Percentiles rank a stretch among this genome's conserved stretches.
These are phyloP conservation scores for Oceanites oceanicus DNA, from an alignment of 2,113 vertebrate genomes.

Conservation along the genomic window DNA sequence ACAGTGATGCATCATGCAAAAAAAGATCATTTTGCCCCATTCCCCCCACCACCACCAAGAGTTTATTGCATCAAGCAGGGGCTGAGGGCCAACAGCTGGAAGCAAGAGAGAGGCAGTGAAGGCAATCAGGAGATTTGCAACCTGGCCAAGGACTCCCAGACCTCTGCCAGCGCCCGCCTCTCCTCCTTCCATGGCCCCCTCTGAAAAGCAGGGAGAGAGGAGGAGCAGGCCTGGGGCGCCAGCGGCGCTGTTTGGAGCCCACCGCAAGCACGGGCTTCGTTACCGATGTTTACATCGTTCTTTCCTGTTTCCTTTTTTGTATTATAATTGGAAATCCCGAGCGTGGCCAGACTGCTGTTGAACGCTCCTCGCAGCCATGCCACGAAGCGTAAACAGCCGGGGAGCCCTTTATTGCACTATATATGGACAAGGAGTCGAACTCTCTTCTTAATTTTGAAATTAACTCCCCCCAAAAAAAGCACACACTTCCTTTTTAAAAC, in stretches of 20 bases:
- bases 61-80: not conserved
- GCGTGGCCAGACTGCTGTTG: not conserved
- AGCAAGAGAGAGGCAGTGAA: not conserved
- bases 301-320: not conserved
- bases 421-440: not conserved
- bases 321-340: not conserved
- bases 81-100: not conserved
- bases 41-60: not conserved
- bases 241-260: not conserved
- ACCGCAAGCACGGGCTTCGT: accelerated
- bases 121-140: not conserved
- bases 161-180: not conserved
- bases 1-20: not conserved
- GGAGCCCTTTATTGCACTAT: not conserved
- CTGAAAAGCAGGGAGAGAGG: not conserved
- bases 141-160: not conserved
- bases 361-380: not conserved
- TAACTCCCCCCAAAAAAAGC: not conserved
- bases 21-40: not conserved
- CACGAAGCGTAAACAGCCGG: not conserved
- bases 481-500: not conserved
- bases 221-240: too few relatives aligned
- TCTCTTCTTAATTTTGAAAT: not conserved
- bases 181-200: not conserved
- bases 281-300: not conserved